Evolutionary conservation across 1,140 invertebrate genomes (phyloP), one percentile per base, ranked within the genome.

Genomic region (Cephus cinctus): DNA sequence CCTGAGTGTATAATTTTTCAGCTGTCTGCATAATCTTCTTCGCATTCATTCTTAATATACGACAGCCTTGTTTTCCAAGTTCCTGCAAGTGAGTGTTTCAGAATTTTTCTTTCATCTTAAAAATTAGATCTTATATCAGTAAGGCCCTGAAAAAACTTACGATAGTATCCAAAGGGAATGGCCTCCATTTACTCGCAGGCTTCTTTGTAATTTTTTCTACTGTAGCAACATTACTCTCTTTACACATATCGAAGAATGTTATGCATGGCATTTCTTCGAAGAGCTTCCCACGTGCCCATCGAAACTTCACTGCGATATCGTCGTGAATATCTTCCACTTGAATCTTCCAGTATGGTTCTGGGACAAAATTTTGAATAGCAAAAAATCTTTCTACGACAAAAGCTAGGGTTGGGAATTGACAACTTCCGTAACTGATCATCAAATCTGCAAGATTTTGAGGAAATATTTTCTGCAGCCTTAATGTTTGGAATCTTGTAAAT

Each of bases 401-500:
- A 9, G 96, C 96, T 22, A 98, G 73, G 1, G 96, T 98, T 23
- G 96, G 96, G 75, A 98, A 98, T 65, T 98, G 96, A 71, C 96
- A 98, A 38, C 90, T 94, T 1, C 98, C 97, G 77, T 99, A 96
- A 74, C 96, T 98, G 18, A 99, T 90, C 0, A 99, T 71, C 68
- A 88, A 85, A 21, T 90, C 82, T 1, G 82, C 73, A 39, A 93
- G 76, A 57, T 83, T 83, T 36, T 78, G 75, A 2, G 93, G 92
- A 72, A 97, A 96, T 5, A 92, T 84, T 67, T 87, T 86, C 65
- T 90, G 85, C 1, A 98, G 69, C 32, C 95, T 80, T 19, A 99
- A 65, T 0, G 98, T 99, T 82, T 99, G 97, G 70, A 98, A 94
- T 38, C 98, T 81, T n/a, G 97, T 99, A 73, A 99, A 99, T 20